Base-by-base conservation (phyloP, 1,140 invertebrate species). In the Pseudachorutes palmiensis region DNA sequence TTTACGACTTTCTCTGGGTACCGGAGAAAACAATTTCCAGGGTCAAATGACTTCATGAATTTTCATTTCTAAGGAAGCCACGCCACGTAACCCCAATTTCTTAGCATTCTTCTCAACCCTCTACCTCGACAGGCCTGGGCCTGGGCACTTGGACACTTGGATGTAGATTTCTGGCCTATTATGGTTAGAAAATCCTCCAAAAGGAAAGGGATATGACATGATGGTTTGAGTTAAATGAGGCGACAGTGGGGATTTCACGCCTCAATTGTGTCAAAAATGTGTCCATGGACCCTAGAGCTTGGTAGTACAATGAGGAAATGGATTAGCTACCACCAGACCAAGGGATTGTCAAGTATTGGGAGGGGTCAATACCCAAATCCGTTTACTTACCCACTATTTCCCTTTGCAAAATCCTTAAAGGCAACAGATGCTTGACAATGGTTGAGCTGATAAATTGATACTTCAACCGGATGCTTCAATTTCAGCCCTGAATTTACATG, bases 391-490 rank as follows among this genome's bases (percentile, higher is more conserved):
- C 51, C 9, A 22, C 12, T 55, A 14, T 14, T 14, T 19, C 51
- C 9, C 12, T 24, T 3, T n/a, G n/a, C n/a, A n/a, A 55, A 55
- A 55, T 19, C 51, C 51, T 24, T 55, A 61, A 66, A 51, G 12
- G 65, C 65, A 66, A 66, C 65, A 66, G 65, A 66, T 66, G 65
- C 65, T 66, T 65, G 55, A 9, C 51, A 55, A 24, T 26, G 55
- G 58, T 36, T 66, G 31, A 66, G 45, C 55, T 36, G 55, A 61
- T 60, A 66, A 66, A 66, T 60, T 66, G 65, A 66, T 66, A 66
- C 45, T 36, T 58, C 28, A 65, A 55, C 64, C 64, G 48, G 19
- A 48, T 65, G 55, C 64, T n/a, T n/a, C n/a, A n/a, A n/a, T 65
- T 65, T 55, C 36, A 41, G 36, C 5, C 36, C 36, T 41, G 5